Evolutionary conservation across 2,113 vertebrate genomes (phyloP).

Genomic region (Bolborhynchus lineola): DNA sequence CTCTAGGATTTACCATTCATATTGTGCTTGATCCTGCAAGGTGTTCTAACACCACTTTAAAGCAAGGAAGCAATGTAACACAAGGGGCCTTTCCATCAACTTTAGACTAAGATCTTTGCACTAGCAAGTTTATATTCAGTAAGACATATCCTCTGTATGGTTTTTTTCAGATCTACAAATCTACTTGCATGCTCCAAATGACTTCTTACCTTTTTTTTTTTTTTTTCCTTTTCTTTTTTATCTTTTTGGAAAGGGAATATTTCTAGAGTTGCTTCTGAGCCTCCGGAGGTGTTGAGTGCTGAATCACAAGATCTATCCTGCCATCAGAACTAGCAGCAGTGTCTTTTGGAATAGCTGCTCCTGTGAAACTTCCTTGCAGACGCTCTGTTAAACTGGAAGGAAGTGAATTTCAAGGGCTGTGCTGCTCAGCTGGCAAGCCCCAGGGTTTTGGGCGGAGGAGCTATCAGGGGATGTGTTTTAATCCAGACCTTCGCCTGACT

Average conservation of each 20-base stretch:
- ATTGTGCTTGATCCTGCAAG: not conserved
- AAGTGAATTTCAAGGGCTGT: conserved; percentile 1
- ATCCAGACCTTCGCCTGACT: not conserved
- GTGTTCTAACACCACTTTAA: not conserved
- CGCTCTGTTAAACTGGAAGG: not conserved
- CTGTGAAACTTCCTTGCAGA: conserved; percentile 17
- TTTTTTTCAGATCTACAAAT: not conserved
- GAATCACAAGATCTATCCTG: conserved; percentile 49
- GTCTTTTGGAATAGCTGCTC: conserved; percentile 42
- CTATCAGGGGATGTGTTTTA: not conserved
- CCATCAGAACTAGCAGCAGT: conserved; percentile 5
- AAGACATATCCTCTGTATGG: not conserved
- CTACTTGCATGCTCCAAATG: not conserved
- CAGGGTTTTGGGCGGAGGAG: not conserved
- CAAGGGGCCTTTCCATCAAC: conserved; percentile 4
- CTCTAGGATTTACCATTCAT: not conserved
- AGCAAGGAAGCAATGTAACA: not conserved
- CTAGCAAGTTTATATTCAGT: not conserved
- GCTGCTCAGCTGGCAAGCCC: not conserved
- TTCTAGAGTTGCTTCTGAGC: conserved; percentile 7
- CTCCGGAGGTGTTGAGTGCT: conserved; percentile 44
- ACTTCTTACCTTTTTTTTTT: not conserved
- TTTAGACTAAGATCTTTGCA: conserved; percentile 1
- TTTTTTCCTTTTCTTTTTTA: rapidly evolving
- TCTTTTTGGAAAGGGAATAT: not conserved